Conservation (phyloP, 1,140 invertebrate genomes). For the Sipha flava region DNA sequence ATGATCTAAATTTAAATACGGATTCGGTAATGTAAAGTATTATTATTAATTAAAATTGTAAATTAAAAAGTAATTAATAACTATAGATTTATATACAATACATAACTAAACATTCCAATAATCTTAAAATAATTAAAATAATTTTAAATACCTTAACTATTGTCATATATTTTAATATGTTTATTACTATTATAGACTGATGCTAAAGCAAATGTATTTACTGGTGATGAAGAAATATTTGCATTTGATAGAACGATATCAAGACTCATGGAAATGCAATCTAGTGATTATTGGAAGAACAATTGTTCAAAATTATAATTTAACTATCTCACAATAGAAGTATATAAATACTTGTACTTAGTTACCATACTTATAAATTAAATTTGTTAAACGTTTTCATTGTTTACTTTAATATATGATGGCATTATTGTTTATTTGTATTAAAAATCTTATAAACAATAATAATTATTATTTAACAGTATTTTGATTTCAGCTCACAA, state of each 20-base stretch:
- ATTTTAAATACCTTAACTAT: no score
- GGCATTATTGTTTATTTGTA: no score
- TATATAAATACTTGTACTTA: no score
- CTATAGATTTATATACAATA: no score
- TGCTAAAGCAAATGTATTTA: conserved; percentile 78
- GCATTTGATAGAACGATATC: conserved; percentile 91
- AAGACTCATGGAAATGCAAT: conserved; percentile 90
- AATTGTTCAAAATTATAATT: neutral
- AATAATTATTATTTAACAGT: no score
- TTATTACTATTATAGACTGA: conserved; percentile 47
- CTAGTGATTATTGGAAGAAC: conserved; percentile 79
- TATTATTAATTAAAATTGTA: neutral
- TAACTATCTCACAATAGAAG: no score
- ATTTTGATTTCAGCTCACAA: no score
- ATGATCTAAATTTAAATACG: conserved; percentile 73
- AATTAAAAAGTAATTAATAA: no score
- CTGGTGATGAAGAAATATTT: conserved; percentile 94
- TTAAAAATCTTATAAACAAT: no score
- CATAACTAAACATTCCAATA: no score
- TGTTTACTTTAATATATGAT: neutral
- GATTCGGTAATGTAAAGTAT: conserved; percentile 44
- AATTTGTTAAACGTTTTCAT: neutral
- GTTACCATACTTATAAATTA: neutral
- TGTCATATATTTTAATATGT: neutral
- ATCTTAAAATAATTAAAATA: no score